Evolutionary conservation across 1,140 invertebrate species (phyloP).

Genomic region (Heliothis subflexa): DNA sequence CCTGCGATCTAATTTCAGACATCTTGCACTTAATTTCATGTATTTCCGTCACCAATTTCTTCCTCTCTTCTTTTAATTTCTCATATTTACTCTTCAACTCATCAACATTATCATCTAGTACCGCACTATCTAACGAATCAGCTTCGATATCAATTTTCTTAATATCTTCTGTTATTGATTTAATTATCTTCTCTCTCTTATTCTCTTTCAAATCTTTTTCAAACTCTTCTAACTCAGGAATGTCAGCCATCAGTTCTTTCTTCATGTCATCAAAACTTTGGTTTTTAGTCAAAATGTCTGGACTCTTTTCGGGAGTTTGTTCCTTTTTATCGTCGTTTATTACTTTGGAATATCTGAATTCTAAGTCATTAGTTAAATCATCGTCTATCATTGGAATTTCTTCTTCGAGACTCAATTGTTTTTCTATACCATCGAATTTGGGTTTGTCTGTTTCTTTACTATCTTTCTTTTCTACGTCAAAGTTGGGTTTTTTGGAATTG

Average conservation of each 20-base stretch:
- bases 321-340: constrained; percentile 71
- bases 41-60: constrained; percentile 86
- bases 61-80: constrained; percentile 87
- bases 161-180: constrained; percentile 74
- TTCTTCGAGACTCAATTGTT: constrained; percentile 84
- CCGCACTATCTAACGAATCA: constrained; percentile 75
- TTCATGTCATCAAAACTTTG: constrained; percentile 84
- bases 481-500: constrained; percentile 62
- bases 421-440: constrained; percentile 78
- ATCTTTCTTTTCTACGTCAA: constrained; percentile 49
- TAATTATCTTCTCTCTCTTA: constrained; percentile 77
- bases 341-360: constrained; percentile 82
- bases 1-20: constrained; percentile 92
- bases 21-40: constrained; percentile 91
- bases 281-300: constrained; percentile 68
- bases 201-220: constrained; percentile 80
- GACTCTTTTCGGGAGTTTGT: constrained; percentile 44
- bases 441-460: constrained; percentile 50
- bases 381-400: constrained; percentile 86
- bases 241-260: constrained; percentile 84
- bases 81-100: constrained; percentile 83
- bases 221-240: constrained; percentile 84
- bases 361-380: constrained; percentile 80
- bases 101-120: constrained; percentile 77
- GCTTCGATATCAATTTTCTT: constrained; percentile 75